These are phyloP conservation scores for Lepidurus apus DNA, from an alignment of 1,140 invertebrate species.

Conservation along the genomic window DNA sequence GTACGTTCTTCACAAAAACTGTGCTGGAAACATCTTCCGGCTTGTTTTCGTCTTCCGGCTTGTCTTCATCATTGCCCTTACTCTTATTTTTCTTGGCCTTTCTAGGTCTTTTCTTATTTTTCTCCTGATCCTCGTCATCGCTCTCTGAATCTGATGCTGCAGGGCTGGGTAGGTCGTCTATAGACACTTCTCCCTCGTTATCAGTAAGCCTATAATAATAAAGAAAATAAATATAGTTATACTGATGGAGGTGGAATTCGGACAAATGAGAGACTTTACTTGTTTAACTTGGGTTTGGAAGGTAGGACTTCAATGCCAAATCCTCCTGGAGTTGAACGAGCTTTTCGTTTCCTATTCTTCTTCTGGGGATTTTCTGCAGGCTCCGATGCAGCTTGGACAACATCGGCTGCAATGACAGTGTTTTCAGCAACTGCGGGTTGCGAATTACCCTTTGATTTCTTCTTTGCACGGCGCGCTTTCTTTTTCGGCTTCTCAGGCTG, in stretches of 20 bases:
- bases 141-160: conserved; percentile 16
- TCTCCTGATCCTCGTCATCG: not conserved
- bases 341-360: not conserved
- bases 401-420: not conserved
- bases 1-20: conserved; percentile 33
- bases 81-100: conserved; percentile 31
- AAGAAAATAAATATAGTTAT: not conserved
- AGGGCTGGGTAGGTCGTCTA: not conserved
- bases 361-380: not conserved
- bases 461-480: not conserved
- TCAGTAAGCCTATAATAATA: conserved; percentile 19
- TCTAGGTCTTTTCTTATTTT: conserved; percentile 20
- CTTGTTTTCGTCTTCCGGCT: not conserved
- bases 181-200: conserved; percentile 9
- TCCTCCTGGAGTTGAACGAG: not conserved
- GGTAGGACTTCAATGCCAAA: conserved; percentile 25
- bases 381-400: not conserved
- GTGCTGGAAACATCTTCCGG: not conserved
- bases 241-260: not conserved
- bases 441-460: not conserved
- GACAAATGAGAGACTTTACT: not conserved
- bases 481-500: not conserved
- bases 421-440: not conserved
- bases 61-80: conserved; percentile 10
- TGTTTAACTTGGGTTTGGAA: conserved; percentile 21